Base-by-base conservation (phyloP, 2,888 invertebrate genomes). In the Elgonia sp. region DNA sequence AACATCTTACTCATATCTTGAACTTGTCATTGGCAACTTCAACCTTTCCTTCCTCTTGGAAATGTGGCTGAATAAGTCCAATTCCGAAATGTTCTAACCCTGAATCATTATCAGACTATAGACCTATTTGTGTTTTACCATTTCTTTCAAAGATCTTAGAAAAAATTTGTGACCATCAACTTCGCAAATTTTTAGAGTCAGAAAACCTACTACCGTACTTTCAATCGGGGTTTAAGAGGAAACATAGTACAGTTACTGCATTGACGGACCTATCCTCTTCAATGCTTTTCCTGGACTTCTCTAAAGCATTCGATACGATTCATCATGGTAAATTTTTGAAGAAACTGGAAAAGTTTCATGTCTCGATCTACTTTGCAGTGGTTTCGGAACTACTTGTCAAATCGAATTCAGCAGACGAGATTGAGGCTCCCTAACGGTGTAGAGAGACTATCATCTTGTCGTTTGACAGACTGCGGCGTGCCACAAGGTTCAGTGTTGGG, bases 241-340 rank as follows among this genome's bases (percentile, higher is more conserved):
- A 7, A 12, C 62, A 60, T 18, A 72, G 57, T 18, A 57, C 72
- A 9, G 18, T 20, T 5, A 72, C 72, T 16, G 55, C 72, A 5
- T 40, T 75, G 14, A 40, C 39, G 21, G 46, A 75, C n/a, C 60
- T 75, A 5, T 75, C 75, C 2, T 21, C 60, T 46, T 20, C n/a
- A 3, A 12, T 60, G 14, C 0, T 62, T 4, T 8, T 75, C 20
- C 21, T 62, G 16, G 75, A 75, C 39, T 75, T 42, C n/a, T 75
- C 75, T 9, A 75, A 75, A n/a, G 60, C 62, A 5, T 75, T 75
- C 21, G 75, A 75, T 29, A 75, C 75, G 1, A 40, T 42, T 3
- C 5, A 9, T 7, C 63, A 63, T 39, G 16, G 39, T 16, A 37
- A 8, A 14, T n/a, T 63, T 14, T 39, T 63, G 63, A 16, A 7